A percentile compares a stretch with the other conserved stretches of the same genome.
These are phyloP conservation scores for Cepphus grylle DNA, from an alignment of 2,113 vertebrate species.

Conservation along the genomic window DNA sequence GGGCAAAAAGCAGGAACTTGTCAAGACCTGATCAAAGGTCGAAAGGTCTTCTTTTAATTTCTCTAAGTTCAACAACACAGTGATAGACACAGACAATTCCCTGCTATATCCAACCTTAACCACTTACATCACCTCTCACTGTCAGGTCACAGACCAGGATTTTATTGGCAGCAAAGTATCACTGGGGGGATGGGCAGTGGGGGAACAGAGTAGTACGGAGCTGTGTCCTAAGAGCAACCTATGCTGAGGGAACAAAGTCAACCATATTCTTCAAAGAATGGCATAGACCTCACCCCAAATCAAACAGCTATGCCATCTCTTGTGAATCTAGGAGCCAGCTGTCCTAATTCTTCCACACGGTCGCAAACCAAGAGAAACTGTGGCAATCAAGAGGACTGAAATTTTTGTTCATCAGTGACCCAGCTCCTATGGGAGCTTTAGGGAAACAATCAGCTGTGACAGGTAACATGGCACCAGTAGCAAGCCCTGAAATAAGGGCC, in stretches of 20 bases:
- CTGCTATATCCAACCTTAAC: constrained; percentile 19
- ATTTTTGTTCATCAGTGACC: background rate
- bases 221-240: background rate
- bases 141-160: background rate
- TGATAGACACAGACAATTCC: constrained; percentile 75
- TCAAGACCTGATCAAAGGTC: constrained; percentile 99
- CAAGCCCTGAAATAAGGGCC: background rate
- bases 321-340: background rate
- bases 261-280: background rate
- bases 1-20: constrained; percentile 99
- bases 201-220: background rate
- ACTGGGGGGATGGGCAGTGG: background rate
- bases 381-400: background rate
- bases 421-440: background rate
- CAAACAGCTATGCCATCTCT: background rate
- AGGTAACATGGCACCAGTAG: background rate
- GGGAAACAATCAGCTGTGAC: background rate
- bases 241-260: background rate
- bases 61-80: constrained; percentile 87
- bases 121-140: background rate
- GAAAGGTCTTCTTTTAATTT: constrained; percentile 99
- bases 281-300: background rate
- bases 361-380: background rate
- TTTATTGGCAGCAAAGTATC: background rate
- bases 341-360: background rate